Evolutionary conservation across 2,113 vertebrate species (phyloP).

Genomic region (Mustela lutreola): DNA sequence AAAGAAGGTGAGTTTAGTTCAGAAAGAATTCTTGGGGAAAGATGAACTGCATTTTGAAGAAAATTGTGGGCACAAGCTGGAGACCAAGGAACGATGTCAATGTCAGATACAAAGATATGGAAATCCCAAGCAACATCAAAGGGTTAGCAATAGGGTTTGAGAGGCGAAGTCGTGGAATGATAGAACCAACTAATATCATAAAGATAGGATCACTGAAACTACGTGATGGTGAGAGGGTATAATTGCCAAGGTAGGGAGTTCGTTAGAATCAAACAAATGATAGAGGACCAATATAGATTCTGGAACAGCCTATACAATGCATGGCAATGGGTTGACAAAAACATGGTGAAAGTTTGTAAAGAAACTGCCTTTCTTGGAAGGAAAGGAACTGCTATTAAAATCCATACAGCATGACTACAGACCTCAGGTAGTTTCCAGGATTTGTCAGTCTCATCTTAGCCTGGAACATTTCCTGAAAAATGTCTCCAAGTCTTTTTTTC

Average conservation of each 20-base stretch:
- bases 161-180: not conserved
- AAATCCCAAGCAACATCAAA: not conserved
- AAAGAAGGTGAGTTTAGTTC: not conserved
- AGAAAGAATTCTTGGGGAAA: not conserved
- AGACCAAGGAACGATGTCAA: not conserved
- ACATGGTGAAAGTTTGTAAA: not conserved
- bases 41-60: not conserved
- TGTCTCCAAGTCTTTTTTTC: not conserved
- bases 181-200: not conserved
- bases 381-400: not conserved
- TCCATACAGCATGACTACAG: not conserved
- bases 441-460: not conserved
- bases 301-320: too few species aligned
- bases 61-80: not conserved
- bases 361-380: not conserved
- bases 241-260: not conserved
- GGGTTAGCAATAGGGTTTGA: not conserved
- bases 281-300: not conserved
- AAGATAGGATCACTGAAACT: not conserved
- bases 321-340: rapidly evolving
- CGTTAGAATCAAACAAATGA: not conserved
- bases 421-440: not conserved
- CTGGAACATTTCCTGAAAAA: not conserved
- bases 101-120: rapidly evolving
- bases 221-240: not conserved